These are phyloP conservation scores for Ridgeia piscesae DNA, from an alignment of 1,140 invertebrate genomes.

Conservation along the genomic window DNA sequence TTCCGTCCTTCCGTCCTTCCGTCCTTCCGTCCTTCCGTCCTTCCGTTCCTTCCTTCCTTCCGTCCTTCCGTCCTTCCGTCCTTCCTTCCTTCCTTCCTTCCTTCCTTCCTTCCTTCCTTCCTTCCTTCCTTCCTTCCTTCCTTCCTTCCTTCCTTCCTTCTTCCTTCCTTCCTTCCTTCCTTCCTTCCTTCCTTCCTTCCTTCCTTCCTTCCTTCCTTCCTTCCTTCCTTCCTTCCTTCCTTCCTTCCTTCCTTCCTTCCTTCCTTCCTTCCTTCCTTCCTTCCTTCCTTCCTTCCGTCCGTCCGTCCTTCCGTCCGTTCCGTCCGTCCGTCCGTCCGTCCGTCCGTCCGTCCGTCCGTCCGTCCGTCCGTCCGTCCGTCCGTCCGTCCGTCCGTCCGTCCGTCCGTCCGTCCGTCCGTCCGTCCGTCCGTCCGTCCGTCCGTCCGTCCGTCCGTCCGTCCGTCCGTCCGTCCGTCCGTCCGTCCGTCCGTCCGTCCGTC, in stretches of 20 bases:
- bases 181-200: too few relatives aligned
- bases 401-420: not conserved
- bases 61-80: too few relatives aligned
- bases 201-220: too few relatives aligned
- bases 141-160: too few relatives aligned
- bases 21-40: too few relatives aligned
- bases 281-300: not conserved
- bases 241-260: conserved; percentile 13
- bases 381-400: conserved; percentile 2
- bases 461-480: not conserved
- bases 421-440: conserved; percentile 2
- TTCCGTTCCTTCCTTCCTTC: too few relatives aligned
- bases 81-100: too few relatives aligned
- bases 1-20: too few relatives aligned
- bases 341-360: not conserved
- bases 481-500: conserved; percentile 2
- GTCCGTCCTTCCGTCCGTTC: conserved; percentile 5
- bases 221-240: too few relatives aligned
- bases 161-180: too few relatives aligned
- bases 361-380: conserved; percentile 2
- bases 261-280: not conserved
- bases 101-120: too few relatives aligned
- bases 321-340: conserved; percentile 1
- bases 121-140: too few relatives aligned
- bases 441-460: conserved; percentile 2